Evolutionary conservation across 1,140 invertebrate species (phyloP).

Genomic region (Homarus americanus): DNA sequence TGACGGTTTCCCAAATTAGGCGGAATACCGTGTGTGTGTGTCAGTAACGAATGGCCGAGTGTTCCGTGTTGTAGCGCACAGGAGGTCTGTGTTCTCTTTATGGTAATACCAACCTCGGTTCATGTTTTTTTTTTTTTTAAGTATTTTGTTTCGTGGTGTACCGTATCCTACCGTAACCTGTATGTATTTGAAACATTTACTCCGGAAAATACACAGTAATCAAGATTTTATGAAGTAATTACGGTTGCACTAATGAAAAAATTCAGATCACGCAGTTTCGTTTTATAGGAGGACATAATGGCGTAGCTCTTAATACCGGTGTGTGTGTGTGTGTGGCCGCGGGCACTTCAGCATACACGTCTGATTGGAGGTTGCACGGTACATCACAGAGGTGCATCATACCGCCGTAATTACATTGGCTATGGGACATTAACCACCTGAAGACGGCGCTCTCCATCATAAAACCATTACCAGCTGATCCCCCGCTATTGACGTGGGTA

Average conservation of each 20-base stretch:
- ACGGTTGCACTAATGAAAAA: constrained; percentile 62
- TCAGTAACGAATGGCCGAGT: too few relatives aligned
- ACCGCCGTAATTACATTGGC: constrained; percentile 54
- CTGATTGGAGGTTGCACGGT: constrained; percentile 28
- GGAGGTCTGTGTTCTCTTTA: neutral
- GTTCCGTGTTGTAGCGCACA: too few relatives aligned
- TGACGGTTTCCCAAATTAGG: too few relatives aligned
- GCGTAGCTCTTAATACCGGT: constrained; percentile 32
- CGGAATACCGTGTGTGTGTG: too few relatives aligned
- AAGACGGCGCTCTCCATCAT: too few relatives aligned
- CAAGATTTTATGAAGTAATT: constrained; percentile 68
- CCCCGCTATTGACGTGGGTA: too few relatives aligned
- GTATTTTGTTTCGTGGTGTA: neutral
- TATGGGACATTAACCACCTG: constrained; percentile 46
- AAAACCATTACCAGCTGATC: too few relatives aligned
- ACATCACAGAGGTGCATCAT: constrained; percentile 34
- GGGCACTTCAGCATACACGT: constrained; percentile 24
- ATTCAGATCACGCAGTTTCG: constrained; percentile 65
- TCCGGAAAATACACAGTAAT: constrained; percentile 51
- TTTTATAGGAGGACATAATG: constrained; percentile 33
- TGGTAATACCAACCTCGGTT: too few relatives aligned
- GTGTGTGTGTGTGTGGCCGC: neutral
- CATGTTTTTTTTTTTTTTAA: neutral
- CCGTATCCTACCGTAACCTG: neutral
- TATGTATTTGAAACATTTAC: constrained; percentile 38